Conservation (phyloP, 2,113 vertebrate species). For the Chaenocephalus aceratus region DNA sequence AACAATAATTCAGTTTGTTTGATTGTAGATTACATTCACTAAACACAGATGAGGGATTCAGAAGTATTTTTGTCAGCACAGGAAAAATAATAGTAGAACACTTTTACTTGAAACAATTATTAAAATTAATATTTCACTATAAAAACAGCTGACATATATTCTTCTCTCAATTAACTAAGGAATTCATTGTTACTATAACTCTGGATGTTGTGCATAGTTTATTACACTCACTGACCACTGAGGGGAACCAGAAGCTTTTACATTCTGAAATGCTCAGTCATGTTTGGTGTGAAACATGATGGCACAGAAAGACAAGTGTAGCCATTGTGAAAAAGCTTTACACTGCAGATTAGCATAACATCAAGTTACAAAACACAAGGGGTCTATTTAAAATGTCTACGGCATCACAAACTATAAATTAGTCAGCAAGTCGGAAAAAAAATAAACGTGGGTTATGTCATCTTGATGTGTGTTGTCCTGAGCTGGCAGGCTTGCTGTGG, state of each 20-base stretch:
- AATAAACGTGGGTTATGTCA: conserved; percentile 15
- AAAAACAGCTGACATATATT: background rate
- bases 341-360: background rate
- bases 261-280: background rate
- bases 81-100: no score
- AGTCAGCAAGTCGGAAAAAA: background rate
- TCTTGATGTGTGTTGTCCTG: background rate
- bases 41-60: background rate
- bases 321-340: conserved; percentile 5
- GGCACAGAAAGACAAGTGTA: background rate
- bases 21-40: background rate
- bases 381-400: background rate
- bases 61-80: background rate
- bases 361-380: background rate
- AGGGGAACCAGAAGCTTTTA: conserved; percentile 27
- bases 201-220: background rate
- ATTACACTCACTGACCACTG: conserved; percentile 41
- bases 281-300: background rate
- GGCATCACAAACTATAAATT: background rate
- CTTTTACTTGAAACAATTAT: background rate
- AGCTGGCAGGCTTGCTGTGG: background rate
- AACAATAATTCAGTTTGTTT: conserved; percentile 9
- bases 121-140: background rate
- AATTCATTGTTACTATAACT: background rate
- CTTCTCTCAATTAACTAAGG: background rate